Base-by-base conservation (phyloP, 64 coral and sea anemone genomes). In the Acropora tenuis region DNA sequence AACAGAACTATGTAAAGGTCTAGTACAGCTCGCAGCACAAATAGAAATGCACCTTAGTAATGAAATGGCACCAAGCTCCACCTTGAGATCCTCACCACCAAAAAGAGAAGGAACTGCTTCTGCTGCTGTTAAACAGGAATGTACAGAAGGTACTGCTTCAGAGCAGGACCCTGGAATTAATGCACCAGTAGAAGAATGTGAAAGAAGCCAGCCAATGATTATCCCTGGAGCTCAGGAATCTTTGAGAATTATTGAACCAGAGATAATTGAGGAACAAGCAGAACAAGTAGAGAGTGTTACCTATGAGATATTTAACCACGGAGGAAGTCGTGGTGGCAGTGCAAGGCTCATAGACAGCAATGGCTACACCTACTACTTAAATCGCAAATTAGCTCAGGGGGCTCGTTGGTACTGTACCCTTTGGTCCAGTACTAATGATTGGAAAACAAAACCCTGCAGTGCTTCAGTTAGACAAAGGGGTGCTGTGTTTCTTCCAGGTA, bases 291-390 rank as follows among this genome's bases (percentile, higher is more conserved):
- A 76, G 10, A 76, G 55, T 11, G 30, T 67, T 2, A 65, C 48
- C 30, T 80, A 82, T 19, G n/a, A 82, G 80, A 46, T 82, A 15
- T 1, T 66, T 0, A 57, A 65, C 1, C 53, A 82, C 41, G 80
- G 40, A 53, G 43, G 55, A 65, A 30, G 30, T 30, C 43, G 30
- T 12, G 8, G 55, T 5, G 57, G 19, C 58, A 63, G 41, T 12
- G n/a, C 30, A 3, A 65, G 45, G n/a, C 60, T 83, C 42, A 45
- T 83, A 17, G 80, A 83, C 80, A 83, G 80, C 80, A 83, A 83
- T 83, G 80, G 80, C 6, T 83, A 83, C 41, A 66, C 60, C 8
- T 83, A 83, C 59, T 67, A 67, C 3, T 46, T 83, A 41, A 83
- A 68, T 16, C 15, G 16, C 0, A 16, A 43, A n/a, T 13, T 40